These are phyloP conservation scores for Saccopteryx leptura DNA, from an alignment of 2,113 vertebrate species.

Conservation along the genomic window DNA sequence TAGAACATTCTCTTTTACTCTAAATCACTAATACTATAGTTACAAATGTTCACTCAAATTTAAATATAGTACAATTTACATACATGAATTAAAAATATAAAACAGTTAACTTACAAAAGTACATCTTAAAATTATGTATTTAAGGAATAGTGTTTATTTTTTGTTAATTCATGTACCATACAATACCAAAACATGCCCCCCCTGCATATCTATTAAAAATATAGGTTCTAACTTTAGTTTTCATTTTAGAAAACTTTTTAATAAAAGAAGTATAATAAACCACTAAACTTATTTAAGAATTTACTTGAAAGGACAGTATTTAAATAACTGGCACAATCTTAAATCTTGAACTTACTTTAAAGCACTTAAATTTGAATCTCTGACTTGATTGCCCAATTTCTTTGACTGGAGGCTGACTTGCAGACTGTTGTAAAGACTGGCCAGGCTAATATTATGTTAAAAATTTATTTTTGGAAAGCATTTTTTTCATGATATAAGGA, in stretches of 20 bases:
- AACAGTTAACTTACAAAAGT: not conserved
- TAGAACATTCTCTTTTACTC: not conserved
- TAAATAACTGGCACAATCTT: constrained; percentile 44
- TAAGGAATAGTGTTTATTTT: not conserved
- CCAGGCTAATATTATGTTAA: not conserved
- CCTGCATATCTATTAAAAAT: not conserved
- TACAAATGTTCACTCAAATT: not conserved
- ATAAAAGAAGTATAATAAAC: not conserved
- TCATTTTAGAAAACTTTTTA: not conserved
- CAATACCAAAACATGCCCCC: not conserved
- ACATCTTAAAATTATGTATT: not conserved
- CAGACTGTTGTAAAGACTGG: not conserved
- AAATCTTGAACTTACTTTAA: constrained; percentile 57
- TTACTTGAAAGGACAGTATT: constrained; percentile 59
- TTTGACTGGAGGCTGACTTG: not conserved
- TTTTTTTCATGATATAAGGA: not conserved
- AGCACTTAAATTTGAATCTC: not conserved
- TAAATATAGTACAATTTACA: not conserved
- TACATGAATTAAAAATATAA: not conserved
- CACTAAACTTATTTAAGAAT: constrained; percentile 22
- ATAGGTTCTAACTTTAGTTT: constrained; percentile 14
- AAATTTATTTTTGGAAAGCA: not conserved
- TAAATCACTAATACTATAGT: not conserved
- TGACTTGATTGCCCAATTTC: constrained; percentile 20
- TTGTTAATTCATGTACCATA: not conserved